Base-by-base conservation (phyloP, 2,888 invertebrate species). In the Yponomeuta cagnagella region DNA sequence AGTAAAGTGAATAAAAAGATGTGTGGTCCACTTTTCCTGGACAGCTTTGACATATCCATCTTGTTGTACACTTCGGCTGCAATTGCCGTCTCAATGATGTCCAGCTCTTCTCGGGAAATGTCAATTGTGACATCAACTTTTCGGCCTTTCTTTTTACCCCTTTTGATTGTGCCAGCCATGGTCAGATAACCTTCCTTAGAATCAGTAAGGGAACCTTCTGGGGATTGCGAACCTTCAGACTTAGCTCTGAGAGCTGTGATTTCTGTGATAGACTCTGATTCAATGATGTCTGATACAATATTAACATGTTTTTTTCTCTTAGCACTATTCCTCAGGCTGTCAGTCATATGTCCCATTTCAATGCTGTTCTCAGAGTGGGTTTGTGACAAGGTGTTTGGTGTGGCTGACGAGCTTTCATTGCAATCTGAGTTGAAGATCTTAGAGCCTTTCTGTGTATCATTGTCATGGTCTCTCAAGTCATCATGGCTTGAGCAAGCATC, bases 121-220 rank as follows among this genome's bases (percentile, higher is more conserved):
- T 95, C 95, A 9, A 96, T 90, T 82, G 94, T 94, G 0, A 96
- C 94, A 86, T 96, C 95, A 73, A 95, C 93, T 80, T 94, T 95
- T 78, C 95, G 95, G 0, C 95, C 95, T 77, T 95, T 95, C 80
- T 95, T 95, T 76, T 94, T 94, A 1, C 95, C 95, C 69, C 95
- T 89, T 78, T 95, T 95, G 10, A 96, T 95, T 10, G 96, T 96
- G 8, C 96, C 96, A 0, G 94, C 94, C 94, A 95, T 94, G 2
- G 95, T 95, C 68, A 95, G 87, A 77, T 94, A 95, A 33, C 93
- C 92, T 74, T 94, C 94, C 77, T 88, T 90, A 2, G 90, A 89
- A 71, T 92, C 91, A 52, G 93, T 90, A n/a, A 94, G 81, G 69
- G 93, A 94, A 73, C 91, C 90, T 75, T 94, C 94, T 68, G 93